Evolutionary conservation across 2,888 invertebrate species (phyloP).

Genomic region (Metopia argyrocephala): DNA sequence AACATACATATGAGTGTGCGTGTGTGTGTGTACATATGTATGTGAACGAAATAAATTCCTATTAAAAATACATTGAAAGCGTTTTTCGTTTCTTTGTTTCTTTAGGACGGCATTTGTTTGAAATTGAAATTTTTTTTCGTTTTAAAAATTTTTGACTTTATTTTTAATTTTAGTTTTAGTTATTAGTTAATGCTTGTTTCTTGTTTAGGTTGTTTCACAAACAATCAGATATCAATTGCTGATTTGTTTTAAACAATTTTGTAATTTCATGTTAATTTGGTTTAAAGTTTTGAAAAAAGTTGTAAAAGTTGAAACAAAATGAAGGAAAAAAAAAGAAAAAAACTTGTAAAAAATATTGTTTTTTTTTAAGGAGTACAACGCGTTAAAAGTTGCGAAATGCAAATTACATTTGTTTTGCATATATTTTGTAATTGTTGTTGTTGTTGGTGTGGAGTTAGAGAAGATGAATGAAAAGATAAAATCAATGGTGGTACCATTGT

Average conservation of each 20-base stretch:
- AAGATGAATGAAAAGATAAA: not conserved
- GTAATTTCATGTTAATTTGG: conserved; percentile 60
- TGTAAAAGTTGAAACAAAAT: conserved; percentile 8
- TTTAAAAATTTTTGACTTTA: conserved; percentile 41
- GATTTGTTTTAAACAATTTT: conserved; percentile 46
- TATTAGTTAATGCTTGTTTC: conserved; percentile 12
- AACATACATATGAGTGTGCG: not conserved
- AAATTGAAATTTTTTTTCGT: conserved; percentile 12
- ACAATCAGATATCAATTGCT: too few species aligned
- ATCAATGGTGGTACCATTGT: not conserved
- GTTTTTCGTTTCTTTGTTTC: too few species aligned
- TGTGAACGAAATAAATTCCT: not conserved
- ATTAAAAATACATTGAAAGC: too few species aligned
- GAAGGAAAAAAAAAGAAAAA: not conserved
- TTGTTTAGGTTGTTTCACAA: conserved; percentile 9
- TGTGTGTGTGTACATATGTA: not conserved
- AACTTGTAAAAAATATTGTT: too few species aligned
- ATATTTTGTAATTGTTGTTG: conserved; percentile 6
- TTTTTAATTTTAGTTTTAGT: conserved; percentile 39
- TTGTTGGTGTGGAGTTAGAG: not conserved
- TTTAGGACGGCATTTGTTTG: too few species aligned
- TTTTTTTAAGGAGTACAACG: conserved; percentile 57
- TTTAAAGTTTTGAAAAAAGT: conserved; percentile 58
- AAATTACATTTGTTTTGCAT: too few species aligned
- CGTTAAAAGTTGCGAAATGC: conserved; percentile 58